A percentile compares a stretch with the other conserved stretches of the same genome.
Evolutionary conservation across 2,797 vertebrate genomes (phyloP).

Genomic region (Balearica regulorum): DNA sequence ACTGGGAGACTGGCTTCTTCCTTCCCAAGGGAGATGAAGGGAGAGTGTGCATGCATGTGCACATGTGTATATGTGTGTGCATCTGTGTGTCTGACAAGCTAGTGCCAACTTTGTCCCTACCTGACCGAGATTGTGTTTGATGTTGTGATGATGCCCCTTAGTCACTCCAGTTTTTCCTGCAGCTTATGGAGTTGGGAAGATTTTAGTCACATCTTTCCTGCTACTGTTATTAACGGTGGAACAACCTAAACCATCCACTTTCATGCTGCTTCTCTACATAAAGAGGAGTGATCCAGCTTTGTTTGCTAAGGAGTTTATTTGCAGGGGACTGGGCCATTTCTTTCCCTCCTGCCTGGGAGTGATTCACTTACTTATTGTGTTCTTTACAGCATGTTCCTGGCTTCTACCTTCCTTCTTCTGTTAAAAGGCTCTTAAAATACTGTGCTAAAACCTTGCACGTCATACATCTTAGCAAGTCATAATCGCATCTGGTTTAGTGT

Average conservation of each 20-base stretch:
- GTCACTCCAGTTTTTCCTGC: neutral
- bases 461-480: neutral
- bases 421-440: neutral
- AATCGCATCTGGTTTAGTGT: neutral
- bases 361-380: neutral
- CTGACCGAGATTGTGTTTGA: neutral
- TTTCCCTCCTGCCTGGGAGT: neutral
- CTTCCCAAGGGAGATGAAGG: neutral
- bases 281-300: neutral
- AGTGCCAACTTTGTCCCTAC: neutral
- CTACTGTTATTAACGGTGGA: neutral
- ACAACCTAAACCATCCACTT: neutral
- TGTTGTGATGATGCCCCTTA: neutral
- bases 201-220: neutral
- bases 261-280: neutral
- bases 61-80: neutral
- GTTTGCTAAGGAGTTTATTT: neutral
- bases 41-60: fast-evolving
- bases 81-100: neutral
- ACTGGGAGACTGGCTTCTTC: neutral
- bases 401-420: neutral
- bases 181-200: neutral
- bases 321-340: neutral
- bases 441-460: neutral
- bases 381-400: neutral